Percentiles rank a stretch among this genome's conserved stretches.
Conservation (phyloP, 2,113 vertebrate genomes). For the Bujurquina vittata region DNA sequence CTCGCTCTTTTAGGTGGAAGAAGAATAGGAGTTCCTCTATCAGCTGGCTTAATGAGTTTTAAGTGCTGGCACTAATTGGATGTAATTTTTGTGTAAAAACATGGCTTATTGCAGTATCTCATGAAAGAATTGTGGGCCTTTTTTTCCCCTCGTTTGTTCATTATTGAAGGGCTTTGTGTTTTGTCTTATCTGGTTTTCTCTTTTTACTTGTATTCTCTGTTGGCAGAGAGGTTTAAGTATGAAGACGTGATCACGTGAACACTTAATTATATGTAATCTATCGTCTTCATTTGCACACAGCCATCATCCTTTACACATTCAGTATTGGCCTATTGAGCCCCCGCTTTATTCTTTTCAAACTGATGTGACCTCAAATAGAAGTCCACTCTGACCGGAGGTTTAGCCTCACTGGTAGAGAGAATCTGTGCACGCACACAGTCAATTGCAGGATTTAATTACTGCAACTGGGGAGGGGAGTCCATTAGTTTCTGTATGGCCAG, state of each 20-base stretch:
- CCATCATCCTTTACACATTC: slow-evolving; percentile 1
- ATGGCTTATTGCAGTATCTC: background rate
- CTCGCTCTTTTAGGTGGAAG: slow-evolving; percentile 27
- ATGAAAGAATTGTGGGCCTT: background rate
- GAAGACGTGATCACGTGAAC: background rate
- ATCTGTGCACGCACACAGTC: background rate
- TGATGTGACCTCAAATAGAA: slow-evolving; percentile 24
- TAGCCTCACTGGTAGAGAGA: slow-evolving; percentile 8
- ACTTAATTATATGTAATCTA: background rate
- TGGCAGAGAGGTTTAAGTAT: background rate
- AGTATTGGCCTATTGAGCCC: background rate
- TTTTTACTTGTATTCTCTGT: slow-evolving; percentile 9
- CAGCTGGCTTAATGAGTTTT: slow-evolving; percentile 44
- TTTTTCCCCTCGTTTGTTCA: slow-evolving; percentile 20
- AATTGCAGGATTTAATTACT: slow-evolving; percentile 48
- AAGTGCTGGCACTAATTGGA: slow-evolving; percentile 5
- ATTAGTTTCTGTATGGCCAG: slow-evolving; percentile 47
- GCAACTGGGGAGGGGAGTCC: slow-evolving; percentile 8
- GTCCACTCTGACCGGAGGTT: slow-evolving; percentile 9
- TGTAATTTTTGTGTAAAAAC: background rate
- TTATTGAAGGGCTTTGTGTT: background rate
- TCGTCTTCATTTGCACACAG: background rate
- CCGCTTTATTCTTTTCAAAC: slow-evolving; percentile 3
- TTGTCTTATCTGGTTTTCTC: slow-evolving; percentile 3
- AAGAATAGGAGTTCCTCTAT: slow-evolving; percentile 36